Conservation (phyloP, 30 jellyfish, hydroid and myxozoan species). For the Nemopilema nomurai region DNA sequence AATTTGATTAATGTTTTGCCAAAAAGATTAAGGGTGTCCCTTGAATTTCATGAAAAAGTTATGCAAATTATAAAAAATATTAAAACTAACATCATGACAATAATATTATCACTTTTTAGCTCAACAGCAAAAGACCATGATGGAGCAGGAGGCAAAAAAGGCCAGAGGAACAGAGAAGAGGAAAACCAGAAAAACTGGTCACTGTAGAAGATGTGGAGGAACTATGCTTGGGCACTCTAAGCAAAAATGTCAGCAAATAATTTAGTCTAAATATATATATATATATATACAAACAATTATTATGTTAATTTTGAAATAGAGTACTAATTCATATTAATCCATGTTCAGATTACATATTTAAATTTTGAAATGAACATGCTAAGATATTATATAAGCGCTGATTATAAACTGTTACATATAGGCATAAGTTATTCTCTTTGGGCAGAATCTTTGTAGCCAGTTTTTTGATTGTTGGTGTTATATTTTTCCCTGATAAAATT, state of each 20-base stretch:
- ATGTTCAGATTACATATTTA: neutral
- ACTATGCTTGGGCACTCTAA: constrained; percentile 7
- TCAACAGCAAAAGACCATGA: constrained; percentile 4
- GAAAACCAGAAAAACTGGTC: neutral
- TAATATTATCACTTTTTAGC: constrained; percentile 3
- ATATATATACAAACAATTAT: neutral
- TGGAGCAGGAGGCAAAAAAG: constrained; percentile 5
- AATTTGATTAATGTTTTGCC: neutral
- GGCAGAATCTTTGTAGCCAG: neutral
- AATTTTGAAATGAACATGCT: neutral
- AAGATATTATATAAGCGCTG: neutral
- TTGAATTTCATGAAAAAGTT: neutral
- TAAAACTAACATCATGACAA: neutral
- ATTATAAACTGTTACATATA: neutral
- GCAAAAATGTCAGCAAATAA: neutral
- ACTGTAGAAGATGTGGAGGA: constrained; percentile 15
- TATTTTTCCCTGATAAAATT: neutral
- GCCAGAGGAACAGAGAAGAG: neutral
- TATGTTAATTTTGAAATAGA: neutral
- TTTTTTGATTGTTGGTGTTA: neutral
- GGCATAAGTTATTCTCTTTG: neutral
- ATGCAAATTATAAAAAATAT: neutral
- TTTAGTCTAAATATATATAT: neutral
- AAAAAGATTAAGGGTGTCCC: neutral
- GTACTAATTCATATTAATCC: neutral